Evolutionary conservation across 2,113 vertebrate genomes (phyloP), one percentile per base, ranked within the genome.

Genomic region (Malurus melanocephalus): DNA sequence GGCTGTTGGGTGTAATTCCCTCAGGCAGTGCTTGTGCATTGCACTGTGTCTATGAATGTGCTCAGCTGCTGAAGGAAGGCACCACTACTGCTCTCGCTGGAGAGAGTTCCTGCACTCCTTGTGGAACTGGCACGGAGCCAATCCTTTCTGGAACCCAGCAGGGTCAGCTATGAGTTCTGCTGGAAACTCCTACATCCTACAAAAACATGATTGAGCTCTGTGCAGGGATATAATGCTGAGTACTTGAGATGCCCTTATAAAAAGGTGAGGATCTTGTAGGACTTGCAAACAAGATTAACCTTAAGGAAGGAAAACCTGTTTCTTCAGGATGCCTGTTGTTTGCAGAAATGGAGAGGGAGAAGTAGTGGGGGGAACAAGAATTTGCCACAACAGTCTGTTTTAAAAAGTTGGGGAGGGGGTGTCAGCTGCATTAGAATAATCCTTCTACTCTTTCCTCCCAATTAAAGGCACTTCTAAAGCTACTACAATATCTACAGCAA

Each of bases 401-500:
- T 66, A 28, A 66, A 32, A 92, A 33, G 24, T 0, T 28, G 9
- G 8, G 28, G 20, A 11, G 26, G 20, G 14, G 27, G 11, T 6
- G 30, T 69, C 76, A 87, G 80, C 67, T 94, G 86, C 81, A 18
- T 83, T 57, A 48, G 42, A 76, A 67, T 40, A 40, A 89, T 38
- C 61, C 88, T 78, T 92, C 49, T 80, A 42, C 69, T 42, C 35
- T 32, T 72, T 88, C 55, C 88, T 92, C 85, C 93, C 84, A 87
- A 20, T 80, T 91, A 95, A 97, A 98, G 98, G 98, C 97, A 98
- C 97, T 98, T 97, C 80, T 95, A 94, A 82, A 93, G 80, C 89
- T 94, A 96, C 77, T 84, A 38, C 42, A 67, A 52, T 35, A 91
- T 76, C 87, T 94, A 95, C 72, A 91, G 91, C 83, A 88, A 94